Conservation (phyloP, 2,113 vertebrate species). For the Penelope pileata region DNA sequence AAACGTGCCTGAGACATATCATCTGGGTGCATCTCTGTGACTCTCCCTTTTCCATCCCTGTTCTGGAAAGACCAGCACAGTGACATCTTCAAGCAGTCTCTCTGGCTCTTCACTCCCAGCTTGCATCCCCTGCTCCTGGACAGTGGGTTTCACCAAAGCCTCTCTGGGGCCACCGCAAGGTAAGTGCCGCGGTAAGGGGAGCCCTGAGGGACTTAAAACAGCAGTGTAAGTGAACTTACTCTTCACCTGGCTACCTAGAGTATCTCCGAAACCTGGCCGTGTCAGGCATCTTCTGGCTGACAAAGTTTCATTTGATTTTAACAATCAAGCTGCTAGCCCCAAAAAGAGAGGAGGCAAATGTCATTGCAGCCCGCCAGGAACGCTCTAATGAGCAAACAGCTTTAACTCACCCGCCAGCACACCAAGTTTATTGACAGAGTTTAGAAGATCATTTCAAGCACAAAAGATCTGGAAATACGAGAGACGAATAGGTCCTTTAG, state of each 20-base stretch:
- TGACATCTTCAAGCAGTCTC: neutral
- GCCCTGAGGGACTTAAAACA: neutral
- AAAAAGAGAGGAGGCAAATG: neutral
- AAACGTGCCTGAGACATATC: neutral
- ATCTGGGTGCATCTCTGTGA: neutral
- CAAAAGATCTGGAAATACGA: neutral
- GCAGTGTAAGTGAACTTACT: neutral
- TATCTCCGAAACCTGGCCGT: neutral
- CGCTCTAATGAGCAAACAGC: neutral
- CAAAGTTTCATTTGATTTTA: neutral
- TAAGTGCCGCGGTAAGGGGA: neutral
- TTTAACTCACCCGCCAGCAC: neutral
- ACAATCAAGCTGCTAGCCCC: neutral
- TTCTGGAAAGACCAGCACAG: neutral
- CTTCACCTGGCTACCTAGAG: neutral
- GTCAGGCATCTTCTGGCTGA: neutral
- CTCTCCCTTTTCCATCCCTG: neutral
- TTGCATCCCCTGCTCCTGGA: accelerated
- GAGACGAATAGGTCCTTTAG: neutral
- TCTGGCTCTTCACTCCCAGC: neutral
- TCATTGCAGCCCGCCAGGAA: neutral
- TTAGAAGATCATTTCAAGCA: neutral
- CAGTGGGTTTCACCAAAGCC: neutral
- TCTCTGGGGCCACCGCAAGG: neutral
- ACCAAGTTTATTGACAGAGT: neutral